These are phyloP conservation scores for Drosophila funebris DNA, from an alignment of 1,140 invertebrate genomes.

Conservation along the genomic window DNA sequence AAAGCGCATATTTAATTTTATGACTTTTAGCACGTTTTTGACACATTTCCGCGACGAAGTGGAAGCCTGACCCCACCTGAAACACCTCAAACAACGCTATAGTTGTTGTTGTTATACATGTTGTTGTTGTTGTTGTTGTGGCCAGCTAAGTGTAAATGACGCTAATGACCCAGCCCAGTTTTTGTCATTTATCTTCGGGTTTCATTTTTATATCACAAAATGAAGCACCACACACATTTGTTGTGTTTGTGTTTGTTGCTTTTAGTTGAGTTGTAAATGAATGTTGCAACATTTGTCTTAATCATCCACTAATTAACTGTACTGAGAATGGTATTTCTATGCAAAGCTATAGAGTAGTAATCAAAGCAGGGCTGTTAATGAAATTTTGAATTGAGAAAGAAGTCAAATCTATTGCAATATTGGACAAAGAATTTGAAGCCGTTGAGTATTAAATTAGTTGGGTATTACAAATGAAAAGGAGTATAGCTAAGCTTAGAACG, in stretches of 20 bases:
- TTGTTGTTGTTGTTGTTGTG: slow-evolving; percentile 30
- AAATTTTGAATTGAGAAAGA: not conserved
- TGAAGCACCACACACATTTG: slow-evolving; percentile 9
- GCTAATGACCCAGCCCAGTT: slow-evolving; percentile 78
- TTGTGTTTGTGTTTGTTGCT: slow-evolving; percentile 16
- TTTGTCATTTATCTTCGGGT: slow-evolving; percentile 71
- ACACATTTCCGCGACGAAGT: slow-evolving; percentile 76
- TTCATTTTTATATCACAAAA: slow-evolving; percentile 17
- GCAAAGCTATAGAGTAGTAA: not conserved
- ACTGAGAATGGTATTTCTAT: not conserved
- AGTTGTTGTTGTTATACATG: slow-evolving; percentile 20
- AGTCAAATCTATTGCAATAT: too few relatives aligned
- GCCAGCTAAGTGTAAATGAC: slow-evolving; percentile 75
- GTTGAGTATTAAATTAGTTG: too few relatives aligned
- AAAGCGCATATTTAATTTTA: slow-evolving; percentile 82
- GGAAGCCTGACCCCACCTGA: not conserved
- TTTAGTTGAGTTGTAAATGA: slow-evolving; percentile 57
- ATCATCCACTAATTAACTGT: slow-evolving; percentile 43
- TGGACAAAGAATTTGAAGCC: too few relatives aligned
- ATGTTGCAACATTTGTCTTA: slow-evolving; percentile 57
- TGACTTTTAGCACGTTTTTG: slow-evolving; percentile 83
- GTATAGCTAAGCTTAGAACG: too few relatives aligned
- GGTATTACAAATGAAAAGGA: too few relatives aligned
- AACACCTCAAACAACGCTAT: slow-evolving; percentile 1
- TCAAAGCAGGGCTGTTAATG: not conserved